Evolutionary conservation across 2,888 invertebrate genomes (phyloP).

Genomic region (Phortica magna): DNA sequence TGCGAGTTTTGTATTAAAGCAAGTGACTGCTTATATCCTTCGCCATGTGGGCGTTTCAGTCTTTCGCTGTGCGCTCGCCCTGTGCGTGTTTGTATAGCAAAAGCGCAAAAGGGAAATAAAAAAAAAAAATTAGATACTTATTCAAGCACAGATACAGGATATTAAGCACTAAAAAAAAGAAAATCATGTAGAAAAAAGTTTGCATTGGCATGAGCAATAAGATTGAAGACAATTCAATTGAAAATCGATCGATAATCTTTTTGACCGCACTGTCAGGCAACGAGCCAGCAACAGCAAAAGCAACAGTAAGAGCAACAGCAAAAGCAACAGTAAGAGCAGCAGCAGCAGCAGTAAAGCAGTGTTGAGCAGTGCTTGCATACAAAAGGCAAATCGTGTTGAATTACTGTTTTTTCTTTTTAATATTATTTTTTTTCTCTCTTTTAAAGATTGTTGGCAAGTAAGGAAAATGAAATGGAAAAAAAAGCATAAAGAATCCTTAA

Average conservation of each 20-base stretch:
- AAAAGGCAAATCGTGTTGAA: constrained; percentile 16
- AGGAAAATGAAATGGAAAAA: constrained; percentile 40
- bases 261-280: constrained; percentile 54
- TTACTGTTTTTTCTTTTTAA: not conserved
- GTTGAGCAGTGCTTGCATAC: not conserved
- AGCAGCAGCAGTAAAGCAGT: not conserved
- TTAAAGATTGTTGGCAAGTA: constrained; percentile 21
- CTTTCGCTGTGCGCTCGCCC: not conserved
- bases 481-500: constrained; percentile 49
- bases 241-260: constrained; percentile 67
- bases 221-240: constrained; percentile 72
- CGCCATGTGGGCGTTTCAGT: constrained; percentile 9
- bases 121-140: not conserved
- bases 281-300: not conserved
- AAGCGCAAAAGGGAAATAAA: not conserved
- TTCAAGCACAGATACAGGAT: constrained; percentile 21
- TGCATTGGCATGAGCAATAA: constrained; percentile 43
- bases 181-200: not conserved
- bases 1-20: constrained; percentile 26
- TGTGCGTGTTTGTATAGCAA: not conserved
- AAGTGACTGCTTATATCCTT: not conserved
- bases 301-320: constrained; percentile 1
- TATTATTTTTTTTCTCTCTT: not conserved
- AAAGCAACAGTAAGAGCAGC: not conserved
- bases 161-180: constrained; percentile 20